A percentile compares a stretch with the other conserved stretches of the same genome.
phyloP scores from a whole-genome alignment of 2,888 invertebrate genomes.

The Andrena camellia region DNA sequence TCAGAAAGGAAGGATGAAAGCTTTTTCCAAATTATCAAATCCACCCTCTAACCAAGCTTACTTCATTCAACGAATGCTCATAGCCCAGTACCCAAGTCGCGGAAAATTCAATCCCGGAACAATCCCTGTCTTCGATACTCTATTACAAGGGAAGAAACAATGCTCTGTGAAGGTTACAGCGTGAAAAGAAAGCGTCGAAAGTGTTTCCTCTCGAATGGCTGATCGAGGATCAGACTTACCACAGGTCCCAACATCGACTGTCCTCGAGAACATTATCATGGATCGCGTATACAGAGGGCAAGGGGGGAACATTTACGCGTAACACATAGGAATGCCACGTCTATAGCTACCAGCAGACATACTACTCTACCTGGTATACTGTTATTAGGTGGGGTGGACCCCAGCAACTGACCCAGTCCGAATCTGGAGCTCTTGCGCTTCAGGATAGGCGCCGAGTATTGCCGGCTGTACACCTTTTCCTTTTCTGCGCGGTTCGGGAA shows the following conservation, averaged over 20 bases:
- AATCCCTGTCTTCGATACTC: not conserved
- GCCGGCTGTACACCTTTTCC: conserved; percentile 95
- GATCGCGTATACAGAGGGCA: conserved; percentile 43
- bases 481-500: conserved; percentile 87
- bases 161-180: not conserved
- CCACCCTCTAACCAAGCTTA: conserved; percentile 3
- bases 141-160: not conserved
- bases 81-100: not conserved
- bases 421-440: conserved; percentile 97
- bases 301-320: conserved; percentile 47
- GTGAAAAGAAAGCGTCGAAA: not conserved
- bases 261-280: conserved; percentile 55
- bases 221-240: conserved; percentile 66
- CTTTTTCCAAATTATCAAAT: not conserved
- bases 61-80: not conserved
- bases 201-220: not conserved
- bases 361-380: conserved; percentile 88
- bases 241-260: conserved; percentile 64
- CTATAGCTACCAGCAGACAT: conserved; percentile 67
- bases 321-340: conserved; percentile 64
- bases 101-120: not conserved
- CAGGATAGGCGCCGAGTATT: conserved; percentile 97
- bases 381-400: conserved; percentile 87
- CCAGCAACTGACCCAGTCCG: conserved; percentile 94
- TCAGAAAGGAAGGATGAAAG: conserved; percentile 2